A percentile compares a stretch with the other conserved stretches of the same genome.
These are phyloP conservation scores for Drosophila demipolita DNA, from an alignment of 2,888 invertebrate genomes.

Conservation along the genomic window DNA sequence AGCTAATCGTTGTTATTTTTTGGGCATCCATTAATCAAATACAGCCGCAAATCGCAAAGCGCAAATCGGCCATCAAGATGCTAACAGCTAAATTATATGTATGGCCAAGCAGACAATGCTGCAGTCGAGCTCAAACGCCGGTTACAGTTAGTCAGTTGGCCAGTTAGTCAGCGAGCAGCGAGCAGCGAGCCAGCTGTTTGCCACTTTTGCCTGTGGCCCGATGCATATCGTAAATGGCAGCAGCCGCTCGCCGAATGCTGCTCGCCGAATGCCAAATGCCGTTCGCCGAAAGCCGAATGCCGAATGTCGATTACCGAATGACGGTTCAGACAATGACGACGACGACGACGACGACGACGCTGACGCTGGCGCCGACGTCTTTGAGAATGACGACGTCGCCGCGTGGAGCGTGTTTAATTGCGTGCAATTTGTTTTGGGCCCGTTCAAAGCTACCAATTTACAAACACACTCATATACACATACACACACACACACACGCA, in stretches of 20 bases:
- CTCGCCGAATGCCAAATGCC: background rate
- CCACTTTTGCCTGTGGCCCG: conserved; percentile 42
- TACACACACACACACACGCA: conserved; percentile 3
- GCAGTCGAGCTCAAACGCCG: conserved; percentile 6
- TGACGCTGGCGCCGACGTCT: conserved; percentile 11
- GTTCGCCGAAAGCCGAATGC: background rate
- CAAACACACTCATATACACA: conserved; percentile 10
- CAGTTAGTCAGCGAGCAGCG: conserved; percentile 29
- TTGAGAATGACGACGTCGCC: conserved; percentile 25
- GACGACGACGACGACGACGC: conserved; percentile 10
- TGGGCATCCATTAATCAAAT: conserved; percentile 67
- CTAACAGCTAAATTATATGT: conserved; percentile 73
- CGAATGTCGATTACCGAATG: conserved; percentile 1
- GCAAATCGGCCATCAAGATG: conserved; percentile 73
- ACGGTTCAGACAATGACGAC: conserved; percentile 1
- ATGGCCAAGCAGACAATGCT: conserved; percentile 30
- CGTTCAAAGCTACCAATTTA: conserved; percentile 62
- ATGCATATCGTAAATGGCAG: conserved; percentile 54
- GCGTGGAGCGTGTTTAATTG: conserved; percentile 75
- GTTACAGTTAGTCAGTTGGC: conserved; percentile 28
- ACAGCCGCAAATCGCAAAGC: conserved; percentile 44
- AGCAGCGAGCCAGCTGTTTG: conserved; percentile 20
- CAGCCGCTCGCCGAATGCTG: conserved; percentile 17
- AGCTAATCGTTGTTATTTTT: conserved; percentile 9
- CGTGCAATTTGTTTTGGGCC: conserved; percentile 74